Percentiles rank a stretch among this genome's conserved stretches.
Conservation (phyloP, 2,113 vertebrate species). For the Caranx ignobilis region DNA sequence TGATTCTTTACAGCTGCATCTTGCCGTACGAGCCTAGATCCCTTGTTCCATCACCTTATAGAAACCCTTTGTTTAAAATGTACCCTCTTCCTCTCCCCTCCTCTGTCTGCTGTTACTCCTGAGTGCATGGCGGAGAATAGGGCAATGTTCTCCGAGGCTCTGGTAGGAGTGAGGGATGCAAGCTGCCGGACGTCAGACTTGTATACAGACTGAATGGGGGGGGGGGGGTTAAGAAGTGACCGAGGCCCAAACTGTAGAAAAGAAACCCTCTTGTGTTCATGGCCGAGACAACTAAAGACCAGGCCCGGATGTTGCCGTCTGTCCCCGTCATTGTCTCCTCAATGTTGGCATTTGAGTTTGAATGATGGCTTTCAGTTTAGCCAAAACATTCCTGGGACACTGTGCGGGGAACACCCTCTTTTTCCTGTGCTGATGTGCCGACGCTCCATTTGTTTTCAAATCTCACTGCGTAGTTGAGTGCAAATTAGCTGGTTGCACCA, state of each 20-base stretch:
- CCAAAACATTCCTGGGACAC: constrained; percentile 75
- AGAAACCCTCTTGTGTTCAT: constrained; percentile 79
- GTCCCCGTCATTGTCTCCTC: constrained; percentile 80
- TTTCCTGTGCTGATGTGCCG: constrained; percentile 60
- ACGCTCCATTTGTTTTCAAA: constrained; percentile 63
- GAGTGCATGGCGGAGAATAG: constrained; percentile 66
- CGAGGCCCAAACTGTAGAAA: constrained; percentile 52
- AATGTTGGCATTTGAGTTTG: constrained; percentile 80
- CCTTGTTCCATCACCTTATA: constrained; percentile 58
- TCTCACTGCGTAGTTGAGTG: constrained; percentile 46
- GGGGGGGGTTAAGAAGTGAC: constrained; percentile 51
- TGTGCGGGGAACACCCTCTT: constrained; percentile 72
- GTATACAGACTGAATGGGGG: constrained; percentile 61
- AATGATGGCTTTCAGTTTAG: constrained; percentile 80
- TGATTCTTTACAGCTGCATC: constrained; percentile 6
- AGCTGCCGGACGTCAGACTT: constrained; percentile 78
- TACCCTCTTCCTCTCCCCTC: constrained; percentile 60
- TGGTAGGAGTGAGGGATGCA: constrained; percentile 73
- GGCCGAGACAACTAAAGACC: constrained; percentile 62
- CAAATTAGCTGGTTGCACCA: constrained; percentile 59
- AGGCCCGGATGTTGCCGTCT: constrained; percentile 79
- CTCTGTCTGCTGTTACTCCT: constrained; percentile 63
- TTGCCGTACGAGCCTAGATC: constrained; percentile 1
- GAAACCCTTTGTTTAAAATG: constrained; percentile 64
- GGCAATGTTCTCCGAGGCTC: constrained; percentile 76